A percentile compares a stretch with the other conserved stretches of the same genome.
phyloP scores from a whole-genome alignment of 2,888 invertebrate species.

The Melikaiella ostensackeni region DNA sequence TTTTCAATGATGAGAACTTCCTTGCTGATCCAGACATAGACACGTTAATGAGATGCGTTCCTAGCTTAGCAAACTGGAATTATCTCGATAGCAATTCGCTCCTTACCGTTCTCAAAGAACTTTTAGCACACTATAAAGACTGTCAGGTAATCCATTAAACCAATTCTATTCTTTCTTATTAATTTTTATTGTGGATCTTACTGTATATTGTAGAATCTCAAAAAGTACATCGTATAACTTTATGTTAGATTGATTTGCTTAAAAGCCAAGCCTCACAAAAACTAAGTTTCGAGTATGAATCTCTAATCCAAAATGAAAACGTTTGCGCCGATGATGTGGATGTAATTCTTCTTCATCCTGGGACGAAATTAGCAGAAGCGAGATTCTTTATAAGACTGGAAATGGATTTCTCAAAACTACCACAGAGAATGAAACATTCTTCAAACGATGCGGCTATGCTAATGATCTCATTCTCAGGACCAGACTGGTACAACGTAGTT shows the following conservation, averaged over 20 bases:
- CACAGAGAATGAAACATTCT: slow-evolving; percentile 76
- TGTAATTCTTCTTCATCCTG: slow-evolving; percentile 81
- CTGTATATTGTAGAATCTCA: background rate
- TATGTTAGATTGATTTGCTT: slow-evolving; percentile 6
- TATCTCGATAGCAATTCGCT: slow-evolving; percentile 81
- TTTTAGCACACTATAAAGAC: slow-evolving; percentile 81
- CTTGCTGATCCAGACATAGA: slow-evolving; percentile 80
- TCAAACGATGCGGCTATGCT: slow-evolving; percentile 79
- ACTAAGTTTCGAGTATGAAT: slow-evolving; percentile 1
- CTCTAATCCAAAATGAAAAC: slow-evolving; percentile 79
- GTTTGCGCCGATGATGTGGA: slow-evolving; percentile 82
- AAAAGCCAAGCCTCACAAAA: background rate
- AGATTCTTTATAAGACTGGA: slow-evolving; percentile 83
- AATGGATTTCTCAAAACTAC: slow-evolving; percentile 82
- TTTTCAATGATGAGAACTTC: slow-evolving; percentile 85
- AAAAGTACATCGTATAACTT: background rate
- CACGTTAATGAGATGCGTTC: slow-evolving; percentile 79
- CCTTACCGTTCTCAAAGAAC: slow-evolving; percentile 81
- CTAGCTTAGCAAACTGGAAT: slow-evolving; percentile 84
- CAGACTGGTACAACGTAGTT: slow-evolving; percentile 76
- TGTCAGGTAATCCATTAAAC: slow-evolving; percentile 79
- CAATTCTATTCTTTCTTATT: slow-evolving; percentile 5
- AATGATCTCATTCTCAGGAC: slow-evolving; percentile 80
- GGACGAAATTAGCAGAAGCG: slow-evolving; percentile 76
- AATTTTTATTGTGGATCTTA: slow-evolving; percentile 25